phyloP scores from a whole-genome alignment of 2,797 vertebrate species.

The Esox masquinongy region DNA sequence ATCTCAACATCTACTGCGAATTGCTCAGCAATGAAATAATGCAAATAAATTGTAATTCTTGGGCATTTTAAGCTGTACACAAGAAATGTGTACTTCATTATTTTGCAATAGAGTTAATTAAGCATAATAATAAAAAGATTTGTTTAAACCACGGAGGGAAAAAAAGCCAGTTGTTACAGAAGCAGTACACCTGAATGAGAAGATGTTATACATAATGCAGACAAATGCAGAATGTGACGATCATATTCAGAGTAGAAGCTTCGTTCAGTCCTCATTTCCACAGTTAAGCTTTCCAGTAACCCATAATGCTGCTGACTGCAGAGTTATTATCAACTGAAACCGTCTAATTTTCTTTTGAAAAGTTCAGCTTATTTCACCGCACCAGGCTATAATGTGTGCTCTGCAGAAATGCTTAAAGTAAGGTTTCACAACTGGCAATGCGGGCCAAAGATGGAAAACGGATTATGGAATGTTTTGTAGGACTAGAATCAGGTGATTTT shows the following conservation, averaged over 20 bases:
- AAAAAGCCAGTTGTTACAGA: not conserved
- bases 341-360: conserved; percentile 41
- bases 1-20: conserved; percentile 17
- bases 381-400: conserved; percentile 43
- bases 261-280: conserved; percentile 31
- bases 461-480: too few species aligned
- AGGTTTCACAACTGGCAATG: too few species aligned
- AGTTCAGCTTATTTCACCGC: conserved; percentile 29
- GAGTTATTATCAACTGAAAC: conserved; percentile 47
- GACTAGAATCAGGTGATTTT: too few species aligned
- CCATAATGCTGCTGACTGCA: conserved; percentile 40
- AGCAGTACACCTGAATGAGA: conserved; percentile 11
- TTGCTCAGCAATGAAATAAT: conserved; percentile 23
- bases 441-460: too few species aligned
- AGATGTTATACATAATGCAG: conserved; percentile 24
- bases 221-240: conserved; percentile 11
- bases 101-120: conserved; percentile 7
- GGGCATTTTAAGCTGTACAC: conserved; percentile 3
- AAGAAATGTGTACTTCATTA: conserved; percentile 23
- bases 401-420: conserved; percentile 40
- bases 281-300: conserved; percentile 30
- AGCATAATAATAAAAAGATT: not conserved
- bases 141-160: not conserved
- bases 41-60: conserved; percentile 20
- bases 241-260: conserved; percentile 17